Evolutionary conservation across 2,113 vertebrate genomes (phyloP), one percentile per base, ranked within the genome.

Genomic region (Nothobranchius kuhntae): DNA sequence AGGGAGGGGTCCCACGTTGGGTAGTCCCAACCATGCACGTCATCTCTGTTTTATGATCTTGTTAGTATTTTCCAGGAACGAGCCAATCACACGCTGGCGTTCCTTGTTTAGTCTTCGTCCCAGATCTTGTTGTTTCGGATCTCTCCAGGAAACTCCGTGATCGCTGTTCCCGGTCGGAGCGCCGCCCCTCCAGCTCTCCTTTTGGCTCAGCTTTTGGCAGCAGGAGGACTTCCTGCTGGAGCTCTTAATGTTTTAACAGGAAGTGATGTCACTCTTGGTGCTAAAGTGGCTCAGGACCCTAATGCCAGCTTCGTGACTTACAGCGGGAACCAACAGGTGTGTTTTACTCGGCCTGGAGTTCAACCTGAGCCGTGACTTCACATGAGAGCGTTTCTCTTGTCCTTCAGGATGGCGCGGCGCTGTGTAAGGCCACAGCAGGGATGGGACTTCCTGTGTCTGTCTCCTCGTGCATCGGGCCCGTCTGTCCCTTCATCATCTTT

Each of bases 401-500:
- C 47, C 35, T 13, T 26, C 68, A 91, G 92, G 84, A 86, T 3
- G 92, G 73, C 2, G 70, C 57, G 68, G 48, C 2, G 13, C 65
- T 91, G 40, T 79, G 73, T 59, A 82, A 80, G 59, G 81, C 82
- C 53, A 71, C 86, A 4, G 85, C 89, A 5, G 89, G 84, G 9
- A 62, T 70, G 68, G 90, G 89, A 0, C 53, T 89, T 1, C 85
- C 89, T 0, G 62, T 92, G 7, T 87, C 88, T 9, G 65, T 92
- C n/a, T 90, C 87, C 3, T 35, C 78, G 0, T 75, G 76, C 26
- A 2, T 86, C 15, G 87, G 90, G 1, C 77, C 88, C 4, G 79
- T 81, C 0, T 94, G 92, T 57, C 90, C 91, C 12, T 92, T 92
- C 67, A 90, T 94, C 61, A 76, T 93, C 50, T 94, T 93, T 68